Evolutionary conservation across 2,113 vertebrate species (phyloP).

Genomic region (Pterocles gutturalis): DNA sequence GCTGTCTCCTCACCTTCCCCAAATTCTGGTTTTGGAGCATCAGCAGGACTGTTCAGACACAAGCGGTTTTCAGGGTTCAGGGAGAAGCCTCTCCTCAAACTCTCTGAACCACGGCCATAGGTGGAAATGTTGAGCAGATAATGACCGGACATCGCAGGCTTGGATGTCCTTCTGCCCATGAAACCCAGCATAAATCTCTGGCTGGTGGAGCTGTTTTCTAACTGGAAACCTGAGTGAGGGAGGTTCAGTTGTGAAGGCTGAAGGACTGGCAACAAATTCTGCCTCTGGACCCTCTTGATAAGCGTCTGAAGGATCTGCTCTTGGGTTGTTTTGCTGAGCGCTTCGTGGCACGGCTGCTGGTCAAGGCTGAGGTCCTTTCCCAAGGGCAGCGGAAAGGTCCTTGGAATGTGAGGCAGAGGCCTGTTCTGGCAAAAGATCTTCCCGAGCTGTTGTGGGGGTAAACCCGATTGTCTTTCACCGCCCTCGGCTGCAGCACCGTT

Average conservation of each 20-base stretch:
- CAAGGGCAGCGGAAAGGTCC: conserved; percentile 62
- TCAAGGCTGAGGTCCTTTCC: conserved; percentile 61
- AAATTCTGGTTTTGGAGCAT: conserved; percentile 70
- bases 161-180: conserved; percentile 85
- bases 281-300: conserved; percentile 82
- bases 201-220: conserved; percentile 73
- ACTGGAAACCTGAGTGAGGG: conserved; percentile 70
- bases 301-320: conserved; percentile 90
- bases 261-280: conserved; percentile 63
- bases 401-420: conserved; percentile 69
- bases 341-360: conserved; percentile 76
- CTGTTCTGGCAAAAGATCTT: conserved; percentile 70
- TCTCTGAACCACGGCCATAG: conserved; percentile 91
- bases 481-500: neutral
- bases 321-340: conserved; percentile 83
- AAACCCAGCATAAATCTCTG: conserved; percentile 86
- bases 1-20: conserved; percentile 61
- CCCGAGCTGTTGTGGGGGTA: conserved; percentile 38
- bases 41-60: conserved; percentile 64
- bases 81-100: conserved; percentile 80
- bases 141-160: conserved; percentile 95
- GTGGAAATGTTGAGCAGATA: conserved; percentile 97
- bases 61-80: conserved; percentile 47
- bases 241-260: conserved; percentile 77
- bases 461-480: conserved; percentile 11